These are phyloP conservation scores for Nysson spinosus DNA, from an alignment of 2,888 invertebrate species.

Conservation along the genomic window DNA sequence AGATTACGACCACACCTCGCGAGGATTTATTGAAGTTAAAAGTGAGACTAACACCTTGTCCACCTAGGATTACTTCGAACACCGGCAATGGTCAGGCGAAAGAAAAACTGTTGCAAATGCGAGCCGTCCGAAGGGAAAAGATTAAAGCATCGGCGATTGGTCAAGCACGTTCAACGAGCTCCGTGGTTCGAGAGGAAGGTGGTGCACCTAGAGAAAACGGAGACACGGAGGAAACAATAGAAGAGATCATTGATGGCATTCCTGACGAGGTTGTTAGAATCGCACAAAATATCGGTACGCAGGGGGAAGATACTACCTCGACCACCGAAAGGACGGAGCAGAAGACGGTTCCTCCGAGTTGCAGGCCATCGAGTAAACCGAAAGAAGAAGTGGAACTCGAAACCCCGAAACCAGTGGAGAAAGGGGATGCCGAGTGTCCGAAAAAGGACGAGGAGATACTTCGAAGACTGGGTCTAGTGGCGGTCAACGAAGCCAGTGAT, in stretches of 20 bases:
- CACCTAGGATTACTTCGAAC: constrained; percentile 66
- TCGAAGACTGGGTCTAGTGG: constrained; percentile 66
- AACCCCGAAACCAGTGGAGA: constrained; percentile 12
- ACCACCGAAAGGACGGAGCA: constrained; percentile 18
- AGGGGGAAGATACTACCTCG: constrained; percentile 16
- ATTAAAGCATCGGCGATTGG: constrained; percentile 47
- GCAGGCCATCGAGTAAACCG: constrained; percentile 6
- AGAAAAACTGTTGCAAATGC: constrained; percentile 65
- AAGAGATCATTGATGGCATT: constrained; percentile 68
- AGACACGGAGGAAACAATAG: constrained; percentile 65
- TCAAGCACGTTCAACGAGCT: constrained; percentile 36
- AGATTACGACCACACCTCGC: constrained; percentile 71
- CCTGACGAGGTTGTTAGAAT: constrained; percentile 67
- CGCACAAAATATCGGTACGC: constrained; percentile 58
- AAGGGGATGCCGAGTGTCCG: constrained; percentile 30
- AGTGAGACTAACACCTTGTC: constrained; percentile 69
- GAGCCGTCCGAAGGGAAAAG: constrained; percentile 66
- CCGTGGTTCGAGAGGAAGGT: constrained; percentile 34
- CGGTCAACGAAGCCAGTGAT: constrained; percentile 63
- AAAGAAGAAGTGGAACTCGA: constrained; percentile 17
- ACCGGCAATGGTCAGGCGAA: constrained; percentile 53
- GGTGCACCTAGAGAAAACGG: constrained; percentile 13
- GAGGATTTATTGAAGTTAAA: constrained; percentile 71
- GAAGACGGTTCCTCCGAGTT: neutral
- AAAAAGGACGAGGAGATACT: constrained; percentile 69